Conservation (phyloP, 2,888 invertebrate species). For the Steinernema scapterisci region DNA sequence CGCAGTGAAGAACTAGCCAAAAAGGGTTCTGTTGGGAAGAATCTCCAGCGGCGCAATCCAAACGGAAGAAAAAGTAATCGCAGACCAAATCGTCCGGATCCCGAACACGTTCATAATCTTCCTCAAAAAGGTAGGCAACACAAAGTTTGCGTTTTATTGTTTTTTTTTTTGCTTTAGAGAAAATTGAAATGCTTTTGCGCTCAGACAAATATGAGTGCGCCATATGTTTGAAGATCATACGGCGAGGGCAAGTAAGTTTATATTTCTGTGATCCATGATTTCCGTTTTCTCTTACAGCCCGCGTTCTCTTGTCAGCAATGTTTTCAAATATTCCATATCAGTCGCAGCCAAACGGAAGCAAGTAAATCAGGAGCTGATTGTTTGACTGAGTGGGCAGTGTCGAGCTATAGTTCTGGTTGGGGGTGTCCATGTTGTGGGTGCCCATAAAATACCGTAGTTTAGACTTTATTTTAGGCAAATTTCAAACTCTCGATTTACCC, state of each 20-base stretch:
- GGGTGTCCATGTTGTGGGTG: conserved; percentile 93
- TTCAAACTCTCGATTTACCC: too few species aligned
- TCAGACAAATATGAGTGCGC: conserved; percentile 16
- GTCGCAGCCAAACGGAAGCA: conserved; percentile 53
- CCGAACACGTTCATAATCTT: neutral
- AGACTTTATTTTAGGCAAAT: too few species aligned
- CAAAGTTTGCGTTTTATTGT: too few species aligned
- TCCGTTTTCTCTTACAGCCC: neutral
- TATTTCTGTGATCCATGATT: neutral
- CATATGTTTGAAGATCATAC: neutral
- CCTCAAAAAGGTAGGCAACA: conserved; percentile 16
- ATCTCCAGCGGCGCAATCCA: too few species aligned
- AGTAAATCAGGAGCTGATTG: conserved; percentile 71
- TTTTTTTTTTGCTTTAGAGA: neutral
- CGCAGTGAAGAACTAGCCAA: too few species aligned
- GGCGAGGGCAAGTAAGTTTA: neutral
- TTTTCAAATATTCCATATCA: conserved; percentile 87
- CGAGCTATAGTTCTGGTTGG: conserved; percentile 73
- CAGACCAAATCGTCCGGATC: too few species aligned
- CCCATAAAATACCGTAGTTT: conserved; percentile 84
- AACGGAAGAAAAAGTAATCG: too few species aligned
- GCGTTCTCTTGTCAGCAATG: conserved; percentile 77
- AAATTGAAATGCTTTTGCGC: conserved; percentile 3
- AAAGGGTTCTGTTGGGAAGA: too few species aligned
- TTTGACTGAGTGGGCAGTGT: conserved; percentile 83